Evolutionary conservation across 1,140 invertebrate genomes (phyloP).

Genomic region (Lepidostoma basale): DNA sequence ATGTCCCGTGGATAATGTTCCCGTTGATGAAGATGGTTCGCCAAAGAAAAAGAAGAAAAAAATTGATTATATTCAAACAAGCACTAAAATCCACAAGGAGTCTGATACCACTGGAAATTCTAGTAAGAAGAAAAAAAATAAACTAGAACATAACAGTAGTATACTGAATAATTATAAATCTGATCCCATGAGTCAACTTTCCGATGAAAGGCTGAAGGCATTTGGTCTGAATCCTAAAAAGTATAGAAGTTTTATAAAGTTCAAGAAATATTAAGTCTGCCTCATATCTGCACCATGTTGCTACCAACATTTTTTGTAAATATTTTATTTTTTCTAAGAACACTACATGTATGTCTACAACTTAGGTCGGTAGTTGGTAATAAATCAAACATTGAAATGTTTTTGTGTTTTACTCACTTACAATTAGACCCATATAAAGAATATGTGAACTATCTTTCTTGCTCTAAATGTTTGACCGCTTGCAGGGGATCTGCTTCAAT

Average conservation of each 20-base stretch:
- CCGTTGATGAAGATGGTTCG: not conserved
- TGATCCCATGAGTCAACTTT: conserved; percentile 59
- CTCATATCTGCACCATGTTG: no score
- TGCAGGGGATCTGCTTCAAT: no score
- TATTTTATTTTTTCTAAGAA: no score
- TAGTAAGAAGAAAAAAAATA: conserved; percentile 26
- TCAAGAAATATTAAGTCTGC: conserved; percentile 59
- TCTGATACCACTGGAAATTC: conserved; percentile 12
- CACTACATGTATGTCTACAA: no score
- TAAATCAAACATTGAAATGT: no score
- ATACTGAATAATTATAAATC: conserved; percentile 36
- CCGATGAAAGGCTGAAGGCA: conserved; percentile 80
- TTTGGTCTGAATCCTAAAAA: conserved; percentile 94
- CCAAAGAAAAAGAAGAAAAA: conserved; percentile 46
- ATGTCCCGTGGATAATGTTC: not conserved
- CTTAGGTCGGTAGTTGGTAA: no score
- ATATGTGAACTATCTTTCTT: no score
- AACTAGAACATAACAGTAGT: not conserved
- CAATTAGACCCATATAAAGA: no score
- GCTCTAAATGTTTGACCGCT: no score
- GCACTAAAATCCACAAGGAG: conserved; percentile 8
- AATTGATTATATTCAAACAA: conserved; percentile 38
- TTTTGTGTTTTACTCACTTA: no score
- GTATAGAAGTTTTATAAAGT: conserved; percentile 63
- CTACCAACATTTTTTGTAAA: not conserved